A percentile compares a stretch with the other conserved stretches of the same genome.
These are phyloP conservation scores for Otolemur crassicaudatus DNA, from an alignment of 2,797 vertebrate species.

Conservation along the genomic window DNA sequence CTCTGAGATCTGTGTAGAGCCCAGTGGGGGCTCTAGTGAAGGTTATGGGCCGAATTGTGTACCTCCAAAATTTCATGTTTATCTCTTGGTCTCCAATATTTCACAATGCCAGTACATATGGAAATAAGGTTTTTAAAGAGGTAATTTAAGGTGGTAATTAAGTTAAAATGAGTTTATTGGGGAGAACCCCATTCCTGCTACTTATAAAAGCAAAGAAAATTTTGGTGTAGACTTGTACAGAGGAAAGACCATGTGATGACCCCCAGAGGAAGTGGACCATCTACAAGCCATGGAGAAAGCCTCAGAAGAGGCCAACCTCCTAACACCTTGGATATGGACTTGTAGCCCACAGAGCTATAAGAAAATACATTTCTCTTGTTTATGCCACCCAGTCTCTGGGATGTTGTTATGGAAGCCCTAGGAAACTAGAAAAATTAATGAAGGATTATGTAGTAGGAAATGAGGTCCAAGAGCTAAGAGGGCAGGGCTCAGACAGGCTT, in stretches of 20 bases:
- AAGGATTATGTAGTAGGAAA: neutral
- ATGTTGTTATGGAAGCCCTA: neutral
- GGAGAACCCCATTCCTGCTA: neutral
- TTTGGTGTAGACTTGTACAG: neutral
- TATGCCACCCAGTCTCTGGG: neutral
- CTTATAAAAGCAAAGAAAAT: neutral
- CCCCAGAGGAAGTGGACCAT: neutral
- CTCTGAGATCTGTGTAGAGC: neutral
- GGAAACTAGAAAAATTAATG: neutral
- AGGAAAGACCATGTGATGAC: neutral
- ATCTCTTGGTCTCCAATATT: neutral
- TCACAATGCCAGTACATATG: neutral
- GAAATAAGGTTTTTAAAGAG: neutral
- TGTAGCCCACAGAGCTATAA: neutral
- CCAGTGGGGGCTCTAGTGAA: neutral
- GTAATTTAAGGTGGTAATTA: neutral
- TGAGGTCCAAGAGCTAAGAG: neutral
- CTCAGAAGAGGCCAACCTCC: neutral
- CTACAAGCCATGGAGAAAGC: neutral
- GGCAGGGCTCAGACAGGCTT: neutral
- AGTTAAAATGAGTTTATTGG: neutral
- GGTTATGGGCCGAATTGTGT: neutral
- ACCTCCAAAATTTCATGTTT: neutral
- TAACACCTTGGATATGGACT: neutral
- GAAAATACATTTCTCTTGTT: neutral